A percentile compares a stretch with the other conserved stretches of the same genome.
Evolutionary conservation across 1,140 invertebrate genomes (phyloP).

Genomic region (Glossosoma conforme): DNA sequence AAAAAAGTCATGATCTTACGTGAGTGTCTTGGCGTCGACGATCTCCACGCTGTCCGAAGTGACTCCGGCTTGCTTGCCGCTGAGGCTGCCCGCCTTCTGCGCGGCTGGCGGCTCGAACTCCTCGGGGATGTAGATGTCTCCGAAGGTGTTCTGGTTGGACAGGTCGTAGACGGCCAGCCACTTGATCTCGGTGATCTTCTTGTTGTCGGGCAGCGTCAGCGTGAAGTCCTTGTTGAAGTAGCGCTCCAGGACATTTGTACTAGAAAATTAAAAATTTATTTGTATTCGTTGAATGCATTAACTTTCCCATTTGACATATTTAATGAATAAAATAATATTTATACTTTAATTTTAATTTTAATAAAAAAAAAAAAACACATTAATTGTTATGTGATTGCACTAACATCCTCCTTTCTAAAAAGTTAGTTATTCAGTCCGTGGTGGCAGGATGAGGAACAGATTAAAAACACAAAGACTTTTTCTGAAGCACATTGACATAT

Average conservation of each 20-base stretch:
- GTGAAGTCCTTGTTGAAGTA: constrained; percentile 86
- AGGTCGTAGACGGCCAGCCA: constrained; percentile 91
- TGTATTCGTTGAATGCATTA: too few species aligned
- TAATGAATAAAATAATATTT: too few species aligned
- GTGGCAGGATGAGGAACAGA: too few species aligned
- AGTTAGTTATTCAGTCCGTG: too few species aligned
- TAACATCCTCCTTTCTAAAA: too few species aligned
- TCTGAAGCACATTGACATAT: too few species aligned
- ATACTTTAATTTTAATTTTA: too few species aligned
- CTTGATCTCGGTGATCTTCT: constrained; percentile 82
- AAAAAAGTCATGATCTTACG: constrained; percentile 31
- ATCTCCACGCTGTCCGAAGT: constrained; percentile 70
- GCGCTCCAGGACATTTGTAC: constrained; percentile 79
- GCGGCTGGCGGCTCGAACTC: constrained; percentile 83
- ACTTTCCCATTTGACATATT: too few species aligned
- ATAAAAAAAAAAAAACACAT: too few species aligned
- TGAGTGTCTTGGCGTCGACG: constrained; percentile 75
- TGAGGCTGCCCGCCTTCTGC: constrained; percentile 67
- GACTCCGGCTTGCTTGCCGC: constrained; percentile 61
- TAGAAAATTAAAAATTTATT: too few species aligned
- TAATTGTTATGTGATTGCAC: too few species aligned
- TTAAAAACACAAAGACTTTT: too few species aligned
- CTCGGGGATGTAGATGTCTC: constrained; percentile 86
- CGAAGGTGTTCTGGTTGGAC: constrained; percentile 78
- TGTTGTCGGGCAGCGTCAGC: constrained; percentile 76